A percentile compares a stretch with the other conserved stretches of the same genome.
Conservation (phyloP, 2,113 vertebrate genomes). For the Anguilla rostrata region DNA sequence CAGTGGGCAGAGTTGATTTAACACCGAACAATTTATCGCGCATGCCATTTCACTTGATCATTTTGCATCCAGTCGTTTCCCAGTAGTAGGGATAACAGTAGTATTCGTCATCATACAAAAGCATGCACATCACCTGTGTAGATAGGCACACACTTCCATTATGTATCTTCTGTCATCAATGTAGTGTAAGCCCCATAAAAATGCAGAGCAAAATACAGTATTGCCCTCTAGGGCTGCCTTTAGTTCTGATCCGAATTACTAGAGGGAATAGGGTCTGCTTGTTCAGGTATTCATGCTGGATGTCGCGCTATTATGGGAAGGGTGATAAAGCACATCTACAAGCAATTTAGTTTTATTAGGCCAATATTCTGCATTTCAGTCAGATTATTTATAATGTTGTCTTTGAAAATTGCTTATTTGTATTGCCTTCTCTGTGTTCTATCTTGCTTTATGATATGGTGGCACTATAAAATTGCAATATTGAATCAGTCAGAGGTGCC, state of each 20-base stretch:
- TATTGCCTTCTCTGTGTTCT: background rate
- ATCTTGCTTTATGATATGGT: background rate
- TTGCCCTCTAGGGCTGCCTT: background rate
- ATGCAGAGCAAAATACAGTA: background rate
- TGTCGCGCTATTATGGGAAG: background rate
- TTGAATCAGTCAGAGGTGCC: background rate
- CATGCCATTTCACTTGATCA: too few relatives aligned
- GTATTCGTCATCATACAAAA: background rate
- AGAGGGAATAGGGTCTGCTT: background rate
- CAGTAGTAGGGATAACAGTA: background rate
- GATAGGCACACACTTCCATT: background rate
- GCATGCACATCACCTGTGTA: background rate
- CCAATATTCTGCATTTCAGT: background rate
- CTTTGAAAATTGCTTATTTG: too few relatives aligned
- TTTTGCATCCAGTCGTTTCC: background rate
- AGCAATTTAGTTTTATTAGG: background rate
- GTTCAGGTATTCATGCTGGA: background rate
- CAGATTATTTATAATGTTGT: background rate
- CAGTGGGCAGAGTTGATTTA: too few relatives aligned
- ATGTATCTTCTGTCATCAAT: background rate
- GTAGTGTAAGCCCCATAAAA: background rate
- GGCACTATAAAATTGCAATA: background rate
- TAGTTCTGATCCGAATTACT: background rate
- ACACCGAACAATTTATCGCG: too few relatives aligned
- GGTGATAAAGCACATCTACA: background rate